Base-by-base conservation (phyloP, 2,113 vertebrate species). In the Vulpes ferrilata region DNA sequence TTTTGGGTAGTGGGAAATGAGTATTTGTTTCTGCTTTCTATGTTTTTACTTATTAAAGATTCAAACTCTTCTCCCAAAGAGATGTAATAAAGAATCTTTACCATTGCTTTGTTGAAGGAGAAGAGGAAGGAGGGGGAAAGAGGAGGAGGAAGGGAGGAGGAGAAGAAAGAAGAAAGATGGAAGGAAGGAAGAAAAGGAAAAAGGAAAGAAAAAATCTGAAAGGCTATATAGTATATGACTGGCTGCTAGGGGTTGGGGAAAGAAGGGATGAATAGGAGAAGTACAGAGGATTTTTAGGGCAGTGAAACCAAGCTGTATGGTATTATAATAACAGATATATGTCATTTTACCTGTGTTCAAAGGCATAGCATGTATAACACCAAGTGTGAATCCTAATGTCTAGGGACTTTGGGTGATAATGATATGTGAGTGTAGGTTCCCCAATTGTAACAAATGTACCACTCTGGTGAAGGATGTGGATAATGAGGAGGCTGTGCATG, bases 1-100 rank as follows among this genome's bases (percentile, higher is more conserved):
- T 95, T 93, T 27, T 48, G 91, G 48, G 16, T 69, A 53, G 27
- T 87, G 27, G 32, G n/a, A 97, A 90, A 69, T 90, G 67, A 4
- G 53, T 90, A 20, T 82, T 93, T 23, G 73, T 81, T 69, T 87
- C 74, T 91, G 53, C 74, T 86, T 86, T 88, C 7, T 43, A 16
- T 17, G 19, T 80, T 78, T 93, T 87, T 74, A 60, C 43, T 93
- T 78, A 67, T 65, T 81, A 76, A 96, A 93, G 78, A 88, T 93
- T 74, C 38, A 93, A 87, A n/a, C 62, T 86, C 17, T 76, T 85
- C 59, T 22, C 73, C 35, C 3, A 95, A 90, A 80, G 53, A 74
- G 17, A 86, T 55, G 43, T 13, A 55, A 35, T 78, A 76, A 93
- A 93, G 16, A 95, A 87, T 60, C 55, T 82, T 95, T 76, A 48